phyloP scores from a whole-genome alignment of 2,113 vertebrate species.

The Dipodomys merriami region DNA sequence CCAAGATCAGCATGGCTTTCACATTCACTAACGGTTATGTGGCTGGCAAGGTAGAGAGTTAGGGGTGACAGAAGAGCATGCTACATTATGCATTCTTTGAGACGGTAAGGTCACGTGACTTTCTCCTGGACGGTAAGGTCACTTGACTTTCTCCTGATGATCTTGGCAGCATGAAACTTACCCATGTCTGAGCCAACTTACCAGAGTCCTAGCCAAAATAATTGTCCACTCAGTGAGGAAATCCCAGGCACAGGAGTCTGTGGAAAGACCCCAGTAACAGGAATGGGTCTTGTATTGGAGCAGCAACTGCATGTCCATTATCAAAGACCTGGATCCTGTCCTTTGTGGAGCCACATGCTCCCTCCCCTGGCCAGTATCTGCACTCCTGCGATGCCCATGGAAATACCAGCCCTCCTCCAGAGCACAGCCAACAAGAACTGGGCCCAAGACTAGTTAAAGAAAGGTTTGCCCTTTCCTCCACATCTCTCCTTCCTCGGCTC shows the following conservation, averaged over 20 bases:
- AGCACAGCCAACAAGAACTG: not conserved
- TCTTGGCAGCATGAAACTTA: not conserved
- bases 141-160: not conserved
- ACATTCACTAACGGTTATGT: too few species aligned
- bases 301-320: not conserved
- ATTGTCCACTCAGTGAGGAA: not conserved
- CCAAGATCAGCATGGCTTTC: not conserved
- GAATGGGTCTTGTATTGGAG: not conserved
- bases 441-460: not conserved
- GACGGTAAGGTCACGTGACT: not conserved
- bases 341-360: not conserved
- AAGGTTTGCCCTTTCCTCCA: constrained; percentile 32
- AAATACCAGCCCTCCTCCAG: not conserved
- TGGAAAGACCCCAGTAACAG: not conserved
- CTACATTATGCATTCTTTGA: not conserved
- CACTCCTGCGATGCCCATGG: not conserved
- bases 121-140: not conserved
- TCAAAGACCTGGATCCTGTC: rapidly evolving
- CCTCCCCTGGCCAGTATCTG: not conserved
- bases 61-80: not conserved
- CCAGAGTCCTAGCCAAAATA: not conserved
- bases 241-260: not conserved
- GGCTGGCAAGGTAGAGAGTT: not conserved
- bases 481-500: not conserved
- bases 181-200: not conserved